Conservation (phyloP, 2,113 vertebrate genomes). For the Platichthys flesus region DNA sequence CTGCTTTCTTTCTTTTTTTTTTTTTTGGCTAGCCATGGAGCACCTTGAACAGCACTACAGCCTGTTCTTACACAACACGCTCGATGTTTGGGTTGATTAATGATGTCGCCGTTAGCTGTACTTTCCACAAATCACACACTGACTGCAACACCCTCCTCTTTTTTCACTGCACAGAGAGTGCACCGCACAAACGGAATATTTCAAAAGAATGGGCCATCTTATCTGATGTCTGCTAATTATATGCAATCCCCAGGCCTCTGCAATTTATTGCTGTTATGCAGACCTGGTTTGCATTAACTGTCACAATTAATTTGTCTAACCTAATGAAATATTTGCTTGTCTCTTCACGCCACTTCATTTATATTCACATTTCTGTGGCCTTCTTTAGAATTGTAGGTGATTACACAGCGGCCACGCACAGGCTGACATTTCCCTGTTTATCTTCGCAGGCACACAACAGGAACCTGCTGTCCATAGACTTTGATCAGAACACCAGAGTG, state of each 20-base stretch:
- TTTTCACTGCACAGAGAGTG: background rate
- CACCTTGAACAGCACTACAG: background rate
- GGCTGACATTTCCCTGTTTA: slow-evolving; percentile 22
- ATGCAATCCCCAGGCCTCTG: slow-evolving; percentile 30
- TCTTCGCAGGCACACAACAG: slow-evolving; percentile 92
- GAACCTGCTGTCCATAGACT: slow-evolving; percentile 98
- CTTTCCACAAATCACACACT: slow-evolving; percentile 36
- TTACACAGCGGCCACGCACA: slow-evolving; percentile 26
- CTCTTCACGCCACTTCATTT: slow-evolving; percentile 44
- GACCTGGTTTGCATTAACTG: slow-evolving; percentile 58
- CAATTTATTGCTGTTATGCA: slow-evolving; percentile 59
- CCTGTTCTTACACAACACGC: background rate
- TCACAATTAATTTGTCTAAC: slow-evolving; percentile 61
- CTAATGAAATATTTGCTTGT: slow-evolving; percentile 54
- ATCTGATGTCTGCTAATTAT: slow-evolving; percentile 58
- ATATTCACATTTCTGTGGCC: slow-evolving; percentile 28
- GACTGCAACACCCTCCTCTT: slow-evolving; percentile 26
- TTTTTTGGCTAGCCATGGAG: background rate
- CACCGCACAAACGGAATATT: slow-evolving; percentile 24
- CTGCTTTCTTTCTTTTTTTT: background rate
- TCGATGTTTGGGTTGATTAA: slow-evolving; percentile 23
- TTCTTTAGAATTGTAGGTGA: slow-evolving; percentile 33
- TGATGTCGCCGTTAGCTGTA: slow-evolving; percentile 28
- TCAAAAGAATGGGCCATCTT: slow-evolving; percentile 39
- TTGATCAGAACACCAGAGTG: slow-evolving; percentile 91